These are phyloP conservation scores for Dolichallabes microphthalmus DNA, from an alignment of 2,113 vertebrate genomes.

Conservation along the genomic window DNA sequence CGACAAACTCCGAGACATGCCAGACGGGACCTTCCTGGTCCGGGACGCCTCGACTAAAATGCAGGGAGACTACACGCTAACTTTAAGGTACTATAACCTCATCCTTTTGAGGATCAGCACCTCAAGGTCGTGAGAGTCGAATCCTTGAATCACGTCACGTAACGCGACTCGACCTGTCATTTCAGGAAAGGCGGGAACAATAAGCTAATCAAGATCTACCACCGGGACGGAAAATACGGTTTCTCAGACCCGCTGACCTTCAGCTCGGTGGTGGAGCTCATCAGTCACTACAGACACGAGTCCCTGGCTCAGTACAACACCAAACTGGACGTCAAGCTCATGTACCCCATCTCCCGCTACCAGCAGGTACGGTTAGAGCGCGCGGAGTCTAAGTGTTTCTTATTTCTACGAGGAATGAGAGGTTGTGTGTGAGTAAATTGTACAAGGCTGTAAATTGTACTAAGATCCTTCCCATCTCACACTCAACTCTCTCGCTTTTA, in stretches of 20 bases:
- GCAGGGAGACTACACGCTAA: constrained; percentile 96
- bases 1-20: constrained; percentile 93
- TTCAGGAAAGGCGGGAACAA: constrained; percentile 95
- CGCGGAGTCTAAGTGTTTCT: constrained; percentile 56
- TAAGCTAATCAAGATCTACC: constrained; percentile 97
- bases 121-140: not conserved
- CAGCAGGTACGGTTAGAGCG: too few species aligned
- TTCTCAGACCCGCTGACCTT: constrained; percentile 97
- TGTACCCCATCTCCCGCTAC: constrained; percentile 90
- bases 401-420: constrained; percentile 28
- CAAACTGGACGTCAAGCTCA: constrained; percentile 91
- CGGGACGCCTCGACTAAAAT: constrained; percentile 94
- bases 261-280: constrained; percentile 91
- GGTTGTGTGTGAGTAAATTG: constrained; percentile 47
- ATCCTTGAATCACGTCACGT: not conserved
- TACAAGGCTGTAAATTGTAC: not conserved
- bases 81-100: constrained; percentile 85
- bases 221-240: constrained; percentile 89
- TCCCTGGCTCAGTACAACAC: constrained; percentile 96
- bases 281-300: constrained; percentile 92
- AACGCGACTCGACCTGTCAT: not conserved
- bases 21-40: constrained; percentile 94
- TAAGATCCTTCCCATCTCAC: not conserved
- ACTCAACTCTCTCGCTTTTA: constrained; percentile 55
- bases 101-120: too few species aligned